A percentile compares a stretch with the other conserved stretches of the same genome.
phyloP scores from a whole-genome alignment of 2,888 invertebrate genomes.

The Pristionchus entomophagus region DNA sequence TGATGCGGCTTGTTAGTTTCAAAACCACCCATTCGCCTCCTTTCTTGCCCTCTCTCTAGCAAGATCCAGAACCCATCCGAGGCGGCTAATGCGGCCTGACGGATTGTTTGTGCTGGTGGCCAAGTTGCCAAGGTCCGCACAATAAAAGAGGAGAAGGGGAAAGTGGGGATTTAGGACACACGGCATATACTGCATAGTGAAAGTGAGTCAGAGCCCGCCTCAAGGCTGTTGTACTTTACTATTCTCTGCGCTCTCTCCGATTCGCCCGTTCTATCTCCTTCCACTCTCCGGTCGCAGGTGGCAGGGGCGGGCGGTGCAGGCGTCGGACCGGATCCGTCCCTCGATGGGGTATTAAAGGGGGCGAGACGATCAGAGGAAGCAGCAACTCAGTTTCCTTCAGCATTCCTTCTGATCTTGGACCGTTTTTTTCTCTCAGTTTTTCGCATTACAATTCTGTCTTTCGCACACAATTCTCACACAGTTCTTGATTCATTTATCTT shows the following conservation, averaged over 20 bases:
- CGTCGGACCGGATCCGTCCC: conserved; percentile 2
- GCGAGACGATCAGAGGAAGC: not conserved
- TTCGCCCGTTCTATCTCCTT: not conserved
- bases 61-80: not conserved
- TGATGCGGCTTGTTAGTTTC: too few relatives aligned
- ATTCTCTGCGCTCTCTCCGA: not conserved
- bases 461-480: not conserved
- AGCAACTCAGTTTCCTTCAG: not conserved
- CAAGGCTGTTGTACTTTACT: conserved; percentile 17
- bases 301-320: not conserved
- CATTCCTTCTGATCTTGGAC: not conserved
- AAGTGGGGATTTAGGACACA: not conserved
- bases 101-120: not conserved
- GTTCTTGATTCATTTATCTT: not conserved
- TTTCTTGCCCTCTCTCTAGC: not conserved
- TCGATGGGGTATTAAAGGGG: not conserved
- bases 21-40: too few relatives aligned
- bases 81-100: not conserved
- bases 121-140: not conserved
- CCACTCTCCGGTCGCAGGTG: not conserved
- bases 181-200: not conserved
- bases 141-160: not conserved
- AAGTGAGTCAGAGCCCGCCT: not conserved
- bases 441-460: not conserved
- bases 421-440: not conserved